Evolutionary conservation across 2,797 vertebrate genomes (phyloP), one percentile per base, ranked within the genome.

Genomic region (Naso thynnoides): DNA sequence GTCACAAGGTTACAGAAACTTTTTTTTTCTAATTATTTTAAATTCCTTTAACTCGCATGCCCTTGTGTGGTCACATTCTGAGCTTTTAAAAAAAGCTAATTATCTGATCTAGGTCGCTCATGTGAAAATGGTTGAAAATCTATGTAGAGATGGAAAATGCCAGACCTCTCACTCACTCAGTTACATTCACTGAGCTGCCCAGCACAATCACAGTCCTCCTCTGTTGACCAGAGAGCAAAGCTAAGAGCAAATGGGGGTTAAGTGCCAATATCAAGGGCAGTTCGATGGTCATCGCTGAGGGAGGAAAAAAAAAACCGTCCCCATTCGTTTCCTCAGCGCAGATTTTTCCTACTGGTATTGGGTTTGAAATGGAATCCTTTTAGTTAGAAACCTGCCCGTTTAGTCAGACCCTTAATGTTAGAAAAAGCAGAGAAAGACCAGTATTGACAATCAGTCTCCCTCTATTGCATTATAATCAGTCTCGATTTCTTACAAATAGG

Each of bases 161-260:
- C 57, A 49, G 54, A 33, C 60, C 41, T 61, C 47, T 50, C 41
- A 38, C 62, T 78, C 59, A 54, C 54, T 78, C 24, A 14, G 59
- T 48, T 54, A 31, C 79, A 78, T 81, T 76, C 78, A 77, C 75
- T 85, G 63, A 55, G 47, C 64, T 76, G 66, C 70, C 41, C 55
- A 73, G 70, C 60, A 62, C 66, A 79, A 41, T 77, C 53, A 50
- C 70, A 69, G 52, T 72, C 42, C 33, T 54, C 54, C 49, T 55
- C 66, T 73, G 60, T 16, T 71, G 79, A 64, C 53, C 68, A 74
- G 58, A 63, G 53, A 78, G 67, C 36, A 36, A 50, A 42, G 18
- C 55, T 65, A 63, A 69, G 84, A 61, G 74, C 58, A 86, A 80
- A 79, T 45, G 64, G 68, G 60, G 73, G 81, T 85, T 80, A 86